Evolutionary conservation across 1,140 invertebrate species (phyloP), one percentile per base, ranked within the genome.

Genomic region (Melanaphis sacchari): DNA sequence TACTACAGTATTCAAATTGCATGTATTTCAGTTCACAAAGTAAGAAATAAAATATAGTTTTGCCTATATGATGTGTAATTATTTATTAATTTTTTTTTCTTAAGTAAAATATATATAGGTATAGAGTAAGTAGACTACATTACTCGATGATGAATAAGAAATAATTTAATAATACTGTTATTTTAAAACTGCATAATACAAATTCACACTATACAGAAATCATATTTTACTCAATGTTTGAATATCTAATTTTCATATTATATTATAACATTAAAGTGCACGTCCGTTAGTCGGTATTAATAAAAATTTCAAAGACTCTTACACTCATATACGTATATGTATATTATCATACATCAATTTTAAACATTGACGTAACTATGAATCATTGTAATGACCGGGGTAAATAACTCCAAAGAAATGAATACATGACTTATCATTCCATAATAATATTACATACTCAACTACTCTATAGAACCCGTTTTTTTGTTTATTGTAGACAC

Each of bases 381-480:
- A 41, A 90, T 90, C 89, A 90, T 59, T 90, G 41, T 90, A 41
- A 66, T n/a, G 38, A 66, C 31, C n/a, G 1, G 24, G 38, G 38
- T 90, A 90, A 90, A 90, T 90, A 89, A 90, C 43, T 36, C 3
- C 31, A 59, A 59, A 41, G 54, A 59, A 89, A 89, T 40, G 24
- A 8, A 2, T 54, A 36, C 24, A 52, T 89, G 87, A 89, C 38
- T 90, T 31, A 40, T 90, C 88, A 38, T 59, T 90, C 8, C n/a
- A 36, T 52, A 88, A 43, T 43, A 43, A 49, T 49, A 49, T 49
- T 43, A 85, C 18, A 43, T 85, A n/a, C 9, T 15, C 46, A 31
- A 54, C 46, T 49, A 54, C 49, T 89, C 38, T 11, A 40, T 7
- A n/a, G 21, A 59, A 40, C 36, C 52, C 18, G 49, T 90, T 90